A percentile compares a stretch with the other conserved stretches of the same genome.
phyloP scores from a whole-genome alignment of 2,888 invertebrate species.

The Drosophila histrio region DNA sequence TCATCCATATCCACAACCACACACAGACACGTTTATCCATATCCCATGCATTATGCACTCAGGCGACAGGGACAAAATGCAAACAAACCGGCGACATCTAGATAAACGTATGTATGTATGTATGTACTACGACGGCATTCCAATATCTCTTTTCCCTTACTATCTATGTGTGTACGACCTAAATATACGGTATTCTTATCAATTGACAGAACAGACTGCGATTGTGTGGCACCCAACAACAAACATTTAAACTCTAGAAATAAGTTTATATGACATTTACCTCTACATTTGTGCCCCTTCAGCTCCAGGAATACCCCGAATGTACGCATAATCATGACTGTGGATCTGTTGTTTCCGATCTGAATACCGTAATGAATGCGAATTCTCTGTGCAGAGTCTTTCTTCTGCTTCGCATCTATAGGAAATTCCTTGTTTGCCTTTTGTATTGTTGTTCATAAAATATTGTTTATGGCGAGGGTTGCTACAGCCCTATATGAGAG shows the following conservation, averaged over 20 bases:
- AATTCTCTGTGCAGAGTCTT: conserved; percentile 18
- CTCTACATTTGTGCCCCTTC: not conserved
- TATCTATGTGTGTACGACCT: conserved; percentile 26
- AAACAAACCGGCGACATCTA: conserved; percentile 27
- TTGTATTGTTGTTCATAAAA: conserved; percentile 45
- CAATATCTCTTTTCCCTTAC: conserved; percentile 23
- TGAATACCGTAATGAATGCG: not conserved
- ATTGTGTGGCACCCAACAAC: conserved; percentile 10
- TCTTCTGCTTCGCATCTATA: not conserved
- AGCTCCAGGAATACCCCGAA: not conserved
- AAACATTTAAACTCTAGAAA: not conserved
- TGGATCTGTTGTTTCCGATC: conserved; percentile 1
- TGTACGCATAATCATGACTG: not conserved
- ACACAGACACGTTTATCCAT: not conserved
- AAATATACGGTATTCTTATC: conserved; percentile 45
- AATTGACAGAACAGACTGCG: conserved; percentile 17
- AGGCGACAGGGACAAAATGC: conserved; percentile 24
- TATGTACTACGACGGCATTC: conserved; percentile 38
- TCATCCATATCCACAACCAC: conserved; percentile 8
- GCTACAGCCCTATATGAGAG: conserved; percentile 21
- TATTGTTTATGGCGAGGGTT: conserved; percentile 61
- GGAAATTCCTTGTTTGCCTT: conserved; percentile 21
- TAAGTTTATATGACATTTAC: not conserved
- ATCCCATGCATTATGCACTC: conserved; percentile 17
- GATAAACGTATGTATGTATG: conserved; percentile 35